These are phyloP conservation scores for Apogon hyalosoma DNA, from an alignment of 2,797 vertebrate genomes.

Conservation along the genomic window DNA sequence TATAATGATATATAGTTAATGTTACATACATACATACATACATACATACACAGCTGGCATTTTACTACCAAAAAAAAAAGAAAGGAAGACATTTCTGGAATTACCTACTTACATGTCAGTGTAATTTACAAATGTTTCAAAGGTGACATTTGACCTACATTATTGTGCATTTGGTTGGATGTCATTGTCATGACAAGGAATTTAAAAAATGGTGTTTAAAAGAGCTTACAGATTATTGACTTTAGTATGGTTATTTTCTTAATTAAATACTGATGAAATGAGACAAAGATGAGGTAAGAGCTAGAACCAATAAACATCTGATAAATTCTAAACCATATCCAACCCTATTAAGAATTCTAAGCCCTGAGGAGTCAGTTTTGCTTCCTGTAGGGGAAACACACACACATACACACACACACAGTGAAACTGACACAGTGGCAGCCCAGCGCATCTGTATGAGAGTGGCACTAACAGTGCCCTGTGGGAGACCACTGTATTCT, in stretches of 20 bases:
- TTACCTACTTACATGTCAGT: too few species aligned
- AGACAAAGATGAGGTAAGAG: too few species aligned
- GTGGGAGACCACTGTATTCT: slow-evolving; percentile 76
- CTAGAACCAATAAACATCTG: too few species aligned
- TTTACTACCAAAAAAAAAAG: background rate
- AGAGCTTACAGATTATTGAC: too few species aligned
- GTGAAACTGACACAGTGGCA: slow-evolving; percentile 63
- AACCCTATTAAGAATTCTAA: slow-evolving; percentile 46
- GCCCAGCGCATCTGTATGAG: slow-evolving; percentile 79
- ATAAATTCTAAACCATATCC: slow-evolving; percentile 20
- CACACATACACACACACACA: slow-evolving; percentile 17
- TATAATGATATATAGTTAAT: too few species aligned
- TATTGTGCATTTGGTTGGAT: background rate
- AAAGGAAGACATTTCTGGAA: too few species aligned
- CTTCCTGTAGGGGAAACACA: slow-evolving; percentile 59
- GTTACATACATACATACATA: too few species aligned
- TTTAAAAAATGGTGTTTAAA: too few species aligned
- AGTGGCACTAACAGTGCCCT: slow-evolving; percentile 78
- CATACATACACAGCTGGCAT: too few species aligned
- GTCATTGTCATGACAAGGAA: background rate
- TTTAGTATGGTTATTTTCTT: background rate
- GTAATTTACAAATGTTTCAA: too few species aligned
- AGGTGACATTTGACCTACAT: background rate
- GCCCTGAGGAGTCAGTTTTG: slow-evolving; percentile 55
- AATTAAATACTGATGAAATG: too few species aligned